These are phyloP conservation scores for Eurystomus gularis DNA, from an alignment of 2,113 vertebrate species.

Conservation along the genomic window DNA sequence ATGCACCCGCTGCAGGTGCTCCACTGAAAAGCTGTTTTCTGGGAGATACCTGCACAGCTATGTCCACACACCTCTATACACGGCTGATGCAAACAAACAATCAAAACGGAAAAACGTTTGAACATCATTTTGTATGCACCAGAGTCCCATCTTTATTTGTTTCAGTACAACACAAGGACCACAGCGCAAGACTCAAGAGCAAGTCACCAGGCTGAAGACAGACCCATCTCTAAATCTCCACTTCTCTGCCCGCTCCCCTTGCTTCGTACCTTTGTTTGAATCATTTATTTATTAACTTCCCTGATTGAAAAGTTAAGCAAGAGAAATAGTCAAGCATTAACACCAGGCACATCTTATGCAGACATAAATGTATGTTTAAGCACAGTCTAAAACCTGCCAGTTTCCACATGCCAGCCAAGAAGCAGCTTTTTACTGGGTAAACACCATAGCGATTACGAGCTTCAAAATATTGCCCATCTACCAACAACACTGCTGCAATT, in stretches of 20 bases:
- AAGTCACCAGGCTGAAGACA: background rate
- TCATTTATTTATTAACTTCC: background rate
- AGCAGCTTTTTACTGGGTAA: background rate
- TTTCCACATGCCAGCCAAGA: background rate
- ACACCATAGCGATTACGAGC: background rate
- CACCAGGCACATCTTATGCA: background rate
- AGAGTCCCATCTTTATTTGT: fast-evolving
- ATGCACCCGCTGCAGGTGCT: fast-evolving
- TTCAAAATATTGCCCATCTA: fast-evolving
- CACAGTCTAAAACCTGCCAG: background rate
- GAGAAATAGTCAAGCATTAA: background rate
- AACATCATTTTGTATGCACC: fast-evolving
- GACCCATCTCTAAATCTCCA: background rate
- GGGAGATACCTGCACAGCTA: background rate
- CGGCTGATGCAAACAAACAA: background rate
- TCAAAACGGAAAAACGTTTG: fast-evolving
- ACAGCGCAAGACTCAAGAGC: background rate
- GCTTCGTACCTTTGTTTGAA: background rate
- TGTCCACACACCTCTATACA: background rate
- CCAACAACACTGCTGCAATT: background rate
- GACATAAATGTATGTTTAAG: background rate
- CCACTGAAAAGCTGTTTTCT: background rate
- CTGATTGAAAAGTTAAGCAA: background rate
- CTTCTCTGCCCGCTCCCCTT: background rate
- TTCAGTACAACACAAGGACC: background rate